Base-by-base conservation (phyloP, 2,113 vertebrate species). In the Nibea coibor region DNA sequence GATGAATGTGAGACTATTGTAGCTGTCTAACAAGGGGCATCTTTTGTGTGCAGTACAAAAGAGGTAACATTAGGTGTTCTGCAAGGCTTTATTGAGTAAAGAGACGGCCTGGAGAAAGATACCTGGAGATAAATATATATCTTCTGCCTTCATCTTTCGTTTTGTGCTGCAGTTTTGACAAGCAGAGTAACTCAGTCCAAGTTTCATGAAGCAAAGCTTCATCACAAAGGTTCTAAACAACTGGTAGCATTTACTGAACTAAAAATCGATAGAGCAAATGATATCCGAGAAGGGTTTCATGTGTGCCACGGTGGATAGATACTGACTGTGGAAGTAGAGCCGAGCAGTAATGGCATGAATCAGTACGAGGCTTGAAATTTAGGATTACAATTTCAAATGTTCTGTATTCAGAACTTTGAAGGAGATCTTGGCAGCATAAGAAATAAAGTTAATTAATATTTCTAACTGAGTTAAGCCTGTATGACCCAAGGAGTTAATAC, bases 261-360 rank as follows among this genome's bases (percentile, higher is more conserved):
- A 35, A 50, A 50, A 28, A 16, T 22, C 8, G 12, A 39, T 4
- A 2, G 24, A 11, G 31, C 42, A 82, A 39, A 75, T 50, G 7
- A 72, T 80, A 56, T 72, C n/a, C n/a, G 59, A 53, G 43, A 67
- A 62, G 22, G n/a, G 8, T 57, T 47, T 76, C 10, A n/a, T 67
- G 50, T 3, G 10, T 72, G 31, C 69, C 48, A 8, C 35, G 24
- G 56, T 50, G 61, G 53, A 64, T 61, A 50, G 19, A 75, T 45
- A 19, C 54, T 20, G 19, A 71, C 28, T 11, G 10, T 31, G 12
- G 48, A 78, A 22, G 45, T 7, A 42, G 20, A 73, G 56, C 51
- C 4, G 11, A 26, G 24, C 64, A 80, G 39, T 26, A n/a, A 51
- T 56, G 54, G 20, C n/a, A 16, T 58, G n/a, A 57, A 80, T 63